Base-by-base conservation (phyloP, 2,113 vertebrate genomes). In the Bos javanicus region DNA sequence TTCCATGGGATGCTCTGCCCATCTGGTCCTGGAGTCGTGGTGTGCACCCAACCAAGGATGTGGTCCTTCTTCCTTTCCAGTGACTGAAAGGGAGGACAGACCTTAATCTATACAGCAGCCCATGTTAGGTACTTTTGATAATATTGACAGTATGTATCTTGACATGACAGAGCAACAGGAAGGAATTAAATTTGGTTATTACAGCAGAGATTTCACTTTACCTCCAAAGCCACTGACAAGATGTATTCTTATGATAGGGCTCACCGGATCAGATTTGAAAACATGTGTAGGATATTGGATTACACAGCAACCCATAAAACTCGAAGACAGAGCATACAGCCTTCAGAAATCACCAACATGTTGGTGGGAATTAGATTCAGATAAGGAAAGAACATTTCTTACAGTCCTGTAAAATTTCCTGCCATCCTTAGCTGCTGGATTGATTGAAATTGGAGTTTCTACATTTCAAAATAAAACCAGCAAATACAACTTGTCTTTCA, bases 381-480 rank as follows among this genome's bases (percentile, higher is more conserved):
- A 95, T 62, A 85, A 93, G 59, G 91, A 89, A 94, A 85, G 91
- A 91, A 89, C 67, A 71, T 76, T 92, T 43, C 54, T 86, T 46
- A 25, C 5, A 82, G 39, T 90, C 36, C 39, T 95, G 0, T 82
- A 64, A 87, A 96, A 87, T 83, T 50, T 87, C 67, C 64, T 90
- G 17, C 95, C 86, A 57, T 48, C 50, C 8, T 67, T 60, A 74
- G 46, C 76, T 64, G 23, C 59, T 33, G 14, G 46, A 62, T 54
- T 94, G 85, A 86, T 81, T 80, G 87, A 91, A 89, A 95, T 59
- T 91, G 89, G n/a, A 97, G 78, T 91, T 95, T 97, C 54, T 87
- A 23, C 39, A 89, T 89, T 97, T 93, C 80, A 84, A 12, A 94
- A 81, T 89, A 91, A 97, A 95, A 74, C 54, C 28, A 88, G 36